phyloP scores from a whole-genome alignment of 2,113 vertebrate genomes.

The Rattus rattus region DNA sequence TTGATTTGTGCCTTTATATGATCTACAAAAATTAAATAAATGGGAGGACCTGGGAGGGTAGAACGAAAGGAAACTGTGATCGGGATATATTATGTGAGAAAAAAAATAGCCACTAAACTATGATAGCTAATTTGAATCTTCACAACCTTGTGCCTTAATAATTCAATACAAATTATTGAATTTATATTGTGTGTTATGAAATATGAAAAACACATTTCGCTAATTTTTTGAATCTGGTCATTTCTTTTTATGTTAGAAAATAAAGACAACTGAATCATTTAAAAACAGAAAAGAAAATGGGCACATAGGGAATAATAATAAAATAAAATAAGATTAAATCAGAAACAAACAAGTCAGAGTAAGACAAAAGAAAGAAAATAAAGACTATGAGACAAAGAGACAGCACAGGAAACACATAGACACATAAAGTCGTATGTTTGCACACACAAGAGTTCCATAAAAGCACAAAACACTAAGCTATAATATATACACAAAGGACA shows the following conservation, averaged over 20 bases:
- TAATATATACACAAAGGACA: background rate
- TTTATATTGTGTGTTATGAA: background rate
- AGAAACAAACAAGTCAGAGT: background rate
- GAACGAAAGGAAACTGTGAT: background rate
- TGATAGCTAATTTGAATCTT: background rate
- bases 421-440: background rate
- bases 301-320: background rate
- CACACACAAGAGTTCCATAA: background rate
- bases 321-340: background rate
- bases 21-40: slow-evolving; percentile 1
- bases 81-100: background rate
- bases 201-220: background rate
- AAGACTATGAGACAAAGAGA: background rate
- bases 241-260: slow-evolving; percentile 42
- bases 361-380: background rate
- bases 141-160: background rate
- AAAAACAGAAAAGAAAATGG: background rate
- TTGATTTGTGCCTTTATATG: background rate
- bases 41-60: background rate
- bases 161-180: background rate
- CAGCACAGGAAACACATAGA: background rate
- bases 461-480: background rate
- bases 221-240: background rate
- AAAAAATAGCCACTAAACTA: background rate
- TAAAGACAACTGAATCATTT: background rate